A percentile compares a stretch with the other conserved stretches of the same genome.
Evolutionary conservation across 1,140 invertebrate species (phyloP).

Genomic region (Leptoteleia sp.): DNA sequence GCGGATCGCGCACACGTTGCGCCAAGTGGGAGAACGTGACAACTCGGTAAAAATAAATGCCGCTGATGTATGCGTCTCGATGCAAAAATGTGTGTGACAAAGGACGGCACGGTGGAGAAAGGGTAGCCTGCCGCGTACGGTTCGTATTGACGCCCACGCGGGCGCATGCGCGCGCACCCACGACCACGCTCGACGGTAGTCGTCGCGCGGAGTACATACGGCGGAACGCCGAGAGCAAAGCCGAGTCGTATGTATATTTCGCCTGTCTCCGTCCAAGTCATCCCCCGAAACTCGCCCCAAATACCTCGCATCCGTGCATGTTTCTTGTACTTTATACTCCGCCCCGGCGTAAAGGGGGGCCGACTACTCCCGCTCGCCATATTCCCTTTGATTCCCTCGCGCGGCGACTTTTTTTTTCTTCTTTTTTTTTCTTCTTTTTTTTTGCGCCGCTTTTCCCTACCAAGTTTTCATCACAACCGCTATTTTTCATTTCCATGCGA

Average conservation of each 20-base stretch:
- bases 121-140: conserved; percentile 72
- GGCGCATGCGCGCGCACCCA: conserved; percentile 74
- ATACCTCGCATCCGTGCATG: conserved; percentile 31
- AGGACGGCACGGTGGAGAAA: conserved; percentile 69
- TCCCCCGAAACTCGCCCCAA: conserved; percentile 23
- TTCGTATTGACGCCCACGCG: conserved; percentile 77
- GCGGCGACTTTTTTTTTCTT: conserved; percentile 29
- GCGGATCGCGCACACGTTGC: conserved; percentile 27
- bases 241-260: conserved; percentile 19
- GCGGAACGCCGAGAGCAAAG: conserved; percentile 28
- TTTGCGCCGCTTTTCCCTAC: conserved; percentile 57
- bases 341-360: conserved; percentile 15
- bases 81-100: conserved; percentile 70
- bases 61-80: conserved; percentile 51
- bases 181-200: conserved; percentile 26
- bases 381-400: conserved; percentile 19
- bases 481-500: conserved; percentile 68
- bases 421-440: no score
- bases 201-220: conserved; percentile 33
- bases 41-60: conserved; percentile 41
- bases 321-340: conserved; percentile 50
- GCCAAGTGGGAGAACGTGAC: conserved; percentile 39
- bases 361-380: conserved; percentile 6
- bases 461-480: conserved; percentile 70
- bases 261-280: conserved; percentile 25